Evolutionary conservation across 2,113 vertebrate genomes (phyloP).

Genomic region (Muntiacus reevesi): DNA sequence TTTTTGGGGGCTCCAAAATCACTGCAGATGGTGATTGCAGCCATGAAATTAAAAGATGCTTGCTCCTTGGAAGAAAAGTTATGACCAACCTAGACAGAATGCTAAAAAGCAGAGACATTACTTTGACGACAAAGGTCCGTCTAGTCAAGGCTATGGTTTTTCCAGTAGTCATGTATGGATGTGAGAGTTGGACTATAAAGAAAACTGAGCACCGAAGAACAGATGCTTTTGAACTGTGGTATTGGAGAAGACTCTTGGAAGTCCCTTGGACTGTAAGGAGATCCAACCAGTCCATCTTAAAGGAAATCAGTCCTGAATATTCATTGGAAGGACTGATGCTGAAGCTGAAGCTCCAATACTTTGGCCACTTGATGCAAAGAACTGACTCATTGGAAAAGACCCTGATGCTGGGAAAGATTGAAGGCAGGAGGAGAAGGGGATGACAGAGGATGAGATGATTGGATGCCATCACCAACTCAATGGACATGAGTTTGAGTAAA

Average conservation of each 20-base stretch:
- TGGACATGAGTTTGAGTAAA: background rate
- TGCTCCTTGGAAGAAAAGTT: background rate
- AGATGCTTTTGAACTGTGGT: background rate
- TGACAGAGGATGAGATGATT: background rate
- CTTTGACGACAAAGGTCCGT: background rate
- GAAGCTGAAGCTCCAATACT: background rate
- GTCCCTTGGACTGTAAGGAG: background rate
- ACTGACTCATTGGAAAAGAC: background rate
- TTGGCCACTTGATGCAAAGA: background rate
- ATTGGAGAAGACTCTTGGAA: background rate
- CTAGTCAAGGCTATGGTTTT: background rate
- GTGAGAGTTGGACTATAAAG: background rate
- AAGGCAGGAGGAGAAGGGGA: background rate
- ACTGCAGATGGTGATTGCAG: background rate
- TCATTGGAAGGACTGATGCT: background rate
- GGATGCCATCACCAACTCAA: background rate
- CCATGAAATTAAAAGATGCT: background rate
- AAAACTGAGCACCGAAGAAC: background rate
- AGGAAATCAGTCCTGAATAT: background rate
- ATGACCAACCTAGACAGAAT: background rate
- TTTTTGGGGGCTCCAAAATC: background rate
- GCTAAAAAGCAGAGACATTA: background rate
- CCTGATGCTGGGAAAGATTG: background rate
- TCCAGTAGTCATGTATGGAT: background rate
- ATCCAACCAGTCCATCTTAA: background rate